phyloP scores from a whole-genome alignment of 2,797 vertebrate genomes.

The Sebastes ruberrimus region DNA sequence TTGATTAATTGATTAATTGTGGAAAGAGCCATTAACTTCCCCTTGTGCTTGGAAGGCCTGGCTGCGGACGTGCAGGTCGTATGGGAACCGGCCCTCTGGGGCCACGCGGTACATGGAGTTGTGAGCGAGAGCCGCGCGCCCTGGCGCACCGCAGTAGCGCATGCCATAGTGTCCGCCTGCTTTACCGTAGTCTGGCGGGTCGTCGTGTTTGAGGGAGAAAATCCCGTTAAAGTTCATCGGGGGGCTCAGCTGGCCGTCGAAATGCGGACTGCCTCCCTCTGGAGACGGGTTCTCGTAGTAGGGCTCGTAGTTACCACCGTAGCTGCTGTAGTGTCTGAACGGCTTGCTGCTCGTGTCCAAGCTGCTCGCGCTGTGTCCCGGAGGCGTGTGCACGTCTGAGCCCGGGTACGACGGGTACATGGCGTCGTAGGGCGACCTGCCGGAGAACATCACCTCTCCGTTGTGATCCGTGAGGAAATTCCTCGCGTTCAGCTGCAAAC shows the following conservation, averaged over 20 bases:
- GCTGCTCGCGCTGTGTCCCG: conserved; percentile 84
- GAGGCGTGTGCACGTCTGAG: conserved; percentile 89
- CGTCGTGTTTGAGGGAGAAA: conserved; percentile 97
- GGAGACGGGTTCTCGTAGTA: conserved; percentile 96
- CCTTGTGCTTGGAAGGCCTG: conserved; percentile 94
- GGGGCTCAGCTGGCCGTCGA: conserved; percentile 94
- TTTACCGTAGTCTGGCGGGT: conserved; percentile 95
- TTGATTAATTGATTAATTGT: conserved; percentile 85
- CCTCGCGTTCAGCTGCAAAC: conserved; percentile 96
- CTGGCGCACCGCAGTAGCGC: conserved; percentile 95
- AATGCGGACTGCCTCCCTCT: conserved; percentile 91
- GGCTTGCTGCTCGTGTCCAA: conserved; percentile 89
- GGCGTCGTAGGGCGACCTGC: conserved; percentile 90
- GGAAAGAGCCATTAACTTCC: conserved; percentile 96
- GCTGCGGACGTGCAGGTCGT: conserved; percentile 97
- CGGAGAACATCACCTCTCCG: conserved; percentile 89
- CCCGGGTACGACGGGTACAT: conserved; percentile 94
- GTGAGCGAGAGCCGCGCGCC: conserved; percentile 93
- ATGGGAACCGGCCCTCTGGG: conserved; percentile 96
- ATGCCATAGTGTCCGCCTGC: conserved; percentile 92
- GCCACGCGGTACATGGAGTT: conserved; percentile 95
- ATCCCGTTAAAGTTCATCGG: conserved; percentile 99
- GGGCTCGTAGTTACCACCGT: conserved; percentile 92
- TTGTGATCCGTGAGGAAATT: conserved; percentile 96
- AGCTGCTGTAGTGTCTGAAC: conserved; percentile 94